Percentiles rank a stretch among this genome's conserved stretches.
Conservation (phyloP, 2,797 vertebrate species). For the Amazonetta brasiliensis region DNA sequence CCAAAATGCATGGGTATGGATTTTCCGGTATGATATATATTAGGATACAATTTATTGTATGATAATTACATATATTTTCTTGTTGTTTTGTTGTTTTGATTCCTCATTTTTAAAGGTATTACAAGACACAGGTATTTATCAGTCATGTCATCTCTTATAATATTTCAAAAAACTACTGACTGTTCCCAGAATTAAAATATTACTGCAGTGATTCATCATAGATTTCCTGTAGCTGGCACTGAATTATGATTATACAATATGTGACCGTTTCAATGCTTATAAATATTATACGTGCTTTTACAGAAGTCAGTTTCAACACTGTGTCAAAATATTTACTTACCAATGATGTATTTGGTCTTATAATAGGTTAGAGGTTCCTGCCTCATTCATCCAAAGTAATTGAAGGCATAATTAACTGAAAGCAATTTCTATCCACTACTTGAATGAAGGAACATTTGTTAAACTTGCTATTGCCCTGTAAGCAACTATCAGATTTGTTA, state of each 20-base stretch:
- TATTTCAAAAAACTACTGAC: background rate
- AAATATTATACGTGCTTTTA: slow-evolving; percentile 56
- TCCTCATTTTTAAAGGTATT: background rate
- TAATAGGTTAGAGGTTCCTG: slow-evolving; percentile 36
- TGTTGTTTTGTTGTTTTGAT: background rate
- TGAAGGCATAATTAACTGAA: slow-evolving; percentile 44
- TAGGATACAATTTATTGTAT: background rate
- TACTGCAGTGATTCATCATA: background rate
- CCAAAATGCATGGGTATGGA: background rate
- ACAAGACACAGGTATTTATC: background rate
- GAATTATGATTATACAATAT: slow-evolving; percentile 30
- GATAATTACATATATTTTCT: background rate
- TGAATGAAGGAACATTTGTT: slow-evolving; percentile 48
- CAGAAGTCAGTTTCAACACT: slow-evolving; percentile 18
- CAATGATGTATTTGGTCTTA: slow-evolving; percentile 23
- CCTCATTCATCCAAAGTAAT: slow-evolving; percentile 29
- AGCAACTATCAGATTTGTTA: slow-evolving; percentile 44
- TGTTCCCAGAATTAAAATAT: background rate
- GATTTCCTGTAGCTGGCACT: slow-evolving; percentile 30
- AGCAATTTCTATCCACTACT: slow-evolving; percentile 47
- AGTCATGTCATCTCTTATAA: background rate
- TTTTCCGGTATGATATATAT: background rate
- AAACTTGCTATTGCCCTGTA: slow-evolving; percentile 37
- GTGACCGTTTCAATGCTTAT: slow-evolving; percentile 30
- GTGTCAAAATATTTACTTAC: slow-evolving; percentile 69